Conservation (phyloP, 1,140 invertebrate genomes). For the Triops longicaudatus region DNA sequence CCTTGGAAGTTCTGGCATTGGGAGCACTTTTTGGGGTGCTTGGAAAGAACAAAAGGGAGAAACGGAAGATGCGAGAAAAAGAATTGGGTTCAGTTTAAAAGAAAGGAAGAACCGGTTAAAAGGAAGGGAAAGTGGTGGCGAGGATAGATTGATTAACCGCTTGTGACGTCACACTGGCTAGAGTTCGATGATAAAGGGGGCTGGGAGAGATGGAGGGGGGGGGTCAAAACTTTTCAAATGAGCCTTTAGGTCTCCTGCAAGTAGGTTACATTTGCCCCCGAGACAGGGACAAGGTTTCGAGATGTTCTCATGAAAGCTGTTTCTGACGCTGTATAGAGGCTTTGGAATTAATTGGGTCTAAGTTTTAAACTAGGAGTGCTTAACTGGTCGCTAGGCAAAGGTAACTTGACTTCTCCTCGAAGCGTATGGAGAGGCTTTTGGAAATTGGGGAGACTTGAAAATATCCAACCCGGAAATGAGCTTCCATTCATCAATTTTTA, state of each 20-base stretch:
- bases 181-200: not conserved
- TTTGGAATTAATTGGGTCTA: not conserved
- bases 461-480: not conserved
- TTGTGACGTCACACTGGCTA: not conserved
- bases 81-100: not conserved
- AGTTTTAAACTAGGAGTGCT: not conserved
- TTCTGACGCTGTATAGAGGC: not conserved
- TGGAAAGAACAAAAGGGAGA: not conserved
- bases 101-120: conserved; percentile 9
- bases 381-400: not conserved
- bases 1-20: not conserved
- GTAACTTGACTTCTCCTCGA: not conserved
- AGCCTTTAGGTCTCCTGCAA: not conserved
- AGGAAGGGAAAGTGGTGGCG: conserved; percentile 10
- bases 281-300: not conserved
- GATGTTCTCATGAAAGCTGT: not conserved
- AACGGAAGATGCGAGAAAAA: not conserved
- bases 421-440: not conserved
- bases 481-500: conserved; percentile 12
- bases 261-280: conserved; percentile 4
- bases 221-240: not conserved
- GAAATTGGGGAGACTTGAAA: not conserved
- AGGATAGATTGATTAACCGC: conserved; percentile 1
- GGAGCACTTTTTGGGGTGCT: not conserved
- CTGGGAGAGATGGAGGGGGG: not conserved